Conservation (phyloP, 2,797 vertebrate species). For the Simalia tracyae region DNA sequence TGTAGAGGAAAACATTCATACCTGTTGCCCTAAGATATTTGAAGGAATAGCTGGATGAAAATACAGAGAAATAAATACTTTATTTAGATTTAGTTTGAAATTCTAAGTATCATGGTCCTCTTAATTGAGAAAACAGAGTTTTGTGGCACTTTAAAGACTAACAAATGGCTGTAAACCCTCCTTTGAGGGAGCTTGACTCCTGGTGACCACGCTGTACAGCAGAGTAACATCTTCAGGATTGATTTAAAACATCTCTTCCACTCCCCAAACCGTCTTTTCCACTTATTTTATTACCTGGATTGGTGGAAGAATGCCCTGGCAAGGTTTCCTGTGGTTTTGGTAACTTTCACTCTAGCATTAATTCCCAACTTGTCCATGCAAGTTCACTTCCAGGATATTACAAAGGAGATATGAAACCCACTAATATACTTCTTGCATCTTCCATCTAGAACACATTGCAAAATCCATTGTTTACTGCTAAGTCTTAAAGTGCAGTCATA, state of each 20-base stretch:
- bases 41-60: not conserved
- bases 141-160: not conserved
- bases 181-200: not conserved
- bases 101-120: not conserved
- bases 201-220: not conserved
- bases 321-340: not conserved
- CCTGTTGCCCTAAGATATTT: not conserved
- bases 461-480: not conserved
- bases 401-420: no score
- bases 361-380: no score
- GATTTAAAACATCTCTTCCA: not conserved
- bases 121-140: not conserved
- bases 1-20: not conserved
- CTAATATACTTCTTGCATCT: not conserved
- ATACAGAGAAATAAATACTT: not conserved
- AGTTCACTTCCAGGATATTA: no score
- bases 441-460: not conserved
- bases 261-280: not conserved
- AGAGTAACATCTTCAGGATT: not conserved
- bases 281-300: not conserved
- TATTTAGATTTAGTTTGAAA: not conserved
- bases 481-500: not conserved
- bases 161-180: not conserved
- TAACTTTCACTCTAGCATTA: not conserved
- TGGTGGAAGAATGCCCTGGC: not conserved